Base-by-base conservation (phyloP, 1,140 invertebrate species). In the Halictus rubicundus region DNA sequence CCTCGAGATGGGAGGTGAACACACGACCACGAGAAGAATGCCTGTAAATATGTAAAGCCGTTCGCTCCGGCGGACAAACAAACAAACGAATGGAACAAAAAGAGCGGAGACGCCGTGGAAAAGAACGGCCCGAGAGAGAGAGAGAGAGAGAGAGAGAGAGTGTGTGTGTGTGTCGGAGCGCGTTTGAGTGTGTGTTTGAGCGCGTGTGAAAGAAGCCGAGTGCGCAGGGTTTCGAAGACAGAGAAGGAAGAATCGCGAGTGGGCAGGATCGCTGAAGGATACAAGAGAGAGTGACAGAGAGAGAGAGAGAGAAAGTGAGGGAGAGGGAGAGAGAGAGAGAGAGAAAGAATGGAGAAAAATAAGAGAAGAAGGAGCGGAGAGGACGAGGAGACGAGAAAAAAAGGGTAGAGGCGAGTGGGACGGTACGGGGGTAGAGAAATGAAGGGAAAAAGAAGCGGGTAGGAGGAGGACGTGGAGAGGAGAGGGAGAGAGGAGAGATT, bases 21-120 rank as follows among this genome's bases (percentile, higher is more conserved):
- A 79, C 79, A 88, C 80, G 82, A 89, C 80, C 88, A 83, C 78
- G 83, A 88, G 83, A 87, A 87, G 83, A 87, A 87, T 85, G 86
- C 82, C 83, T 89, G 87, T 89, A 90, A 87, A 89, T 89, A 91
- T 90, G 88, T 90, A 89, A 88, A 89, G 85, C 69, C 75, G 77
- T 85, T 85, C 84, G 49, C 86, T 84, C 75, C 76, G 64, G 68
- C 73, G 80, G 39, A 71, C 72, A 49, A 73, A 84, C 52, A 82
- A 59, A 71, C 23, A 23, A 68, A 78, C 59, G 52, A 52, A 42
- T 80, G 23, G 25, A 57, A 21, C 64, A 70, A 60, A 46, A 39
- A 72, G n/a, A 32, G 54, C 71, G 32, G 66, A 54, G 52, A 65
- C 27, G 78, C 59, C 65, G 69, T 25, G 76, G 42, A 72, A 71